A percentile compares a stretch with the other conserved stretches of the same genome.
Evolutionary conservation across 2,797 vertebrate species (phyloP).

Genomic region (Eidolon dupreanum): DNA sequence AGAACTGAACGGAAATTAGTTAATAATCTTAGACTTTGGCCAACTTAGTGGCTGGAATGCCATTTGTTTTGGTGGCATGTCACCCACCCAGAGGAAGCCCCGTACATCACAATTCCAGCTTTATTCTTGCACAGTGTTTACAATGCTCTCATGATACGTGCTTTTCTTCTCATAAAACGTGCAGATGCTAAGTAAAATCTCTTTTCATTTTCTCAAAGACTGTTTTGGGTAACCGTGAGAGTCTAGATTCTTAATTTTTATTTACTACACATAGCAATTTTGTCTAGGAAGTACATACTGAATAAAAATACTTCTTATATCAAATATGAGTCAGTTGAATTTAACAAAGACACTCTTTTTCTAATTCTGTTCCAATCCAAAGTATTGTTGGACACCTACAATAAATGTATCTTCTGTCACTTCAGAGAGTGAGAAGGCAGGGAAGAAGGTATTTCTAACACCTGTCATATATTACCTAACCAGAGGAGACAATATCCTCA

Average conservation of each 20-base stretch:
- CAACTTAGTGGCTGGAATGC: neutral
- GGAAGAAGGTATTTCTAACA: neutral
- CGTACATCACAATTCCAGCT: neutral
- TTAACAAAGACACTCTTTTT: neutral
- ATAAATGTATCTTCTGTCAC: neutral
- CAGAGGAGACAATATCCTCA: neutral
- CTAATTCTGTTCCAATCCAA: neutral
- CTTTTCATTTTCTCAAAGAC: neutral
- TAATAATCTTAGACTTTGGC: slow-evolving; percentile 58
- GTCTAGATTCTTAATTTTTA: neutral
- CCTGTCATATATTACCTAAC: neutral
- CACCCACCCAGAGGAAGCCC: slow-evolving; percentile 52
- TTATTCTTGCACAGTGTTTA: slow-evolving; percentile 4
- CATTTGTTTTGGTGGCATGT: slow-evolving; percentile 64
- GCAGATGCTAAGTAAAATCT: neutral
- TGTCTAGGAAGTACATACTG: neutral
- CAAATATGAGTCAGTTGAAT: neutral
- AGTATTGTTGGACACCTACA: neutral
- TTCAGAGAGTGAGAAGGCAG: neutral
- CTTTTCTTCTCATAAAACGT: slow-evolving; percentile 53
- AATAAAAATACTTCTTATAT: slow-evolving; percentile 7
- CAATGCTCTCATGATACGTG: slow-evolving; percentile 15
- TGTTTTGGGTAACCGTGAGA: neutral
- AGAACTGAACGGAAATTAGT: slow-evolving; percentile 60
- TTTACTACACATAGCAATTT: neutral